Base-by-base conservation (phyloP, 2,113 vertebrate species). In the Elephantulus edwardii region DNA sequence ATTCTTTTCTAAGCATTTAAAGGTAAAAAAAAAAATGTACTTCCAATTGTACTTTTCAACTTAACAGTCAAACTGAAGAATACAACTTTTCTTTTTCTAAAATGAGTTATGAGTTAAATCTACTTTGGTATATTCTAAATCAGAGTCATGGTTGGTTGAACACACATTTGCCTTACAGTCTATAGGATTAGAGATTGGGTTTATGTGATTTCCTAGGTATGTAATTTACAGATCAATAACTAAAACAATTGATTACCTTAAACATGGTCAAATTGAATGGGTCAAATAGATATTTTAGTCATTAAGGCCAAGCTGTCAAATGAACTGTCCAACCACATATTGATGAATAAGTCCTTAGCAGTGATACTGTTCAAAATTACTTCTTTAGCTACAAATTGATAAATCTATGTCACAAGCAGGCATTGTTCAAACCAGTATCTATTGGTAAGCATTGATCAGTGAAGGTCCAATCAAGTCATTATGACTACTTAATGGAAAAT, bases 231-330 rank as follows among this genome's bases (percentile, higher is more conserved):
- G 33, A 91, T 85, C 89, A 87, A 62, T 89, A 91, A 81, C 68
- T n/a, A 84, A 86, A 87, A 75, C 44, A 58, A 84, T 76, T 44
- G 35, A 91, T 95, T 86, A 77, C 11, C 42, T 91, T 83, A 81
- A 83, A 88, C 85, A 86, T 28, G n/a, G 50, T 70, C 83, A 91
- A 83, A 86, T 8, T 85, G 82, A 93, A 82, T 83, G 68, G 42
- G 26, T 62, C 30, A 76, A 80, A 91, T 62, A 83, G 62, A 64
- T 38, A 64, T 83, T 91, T 91, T 78, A 70, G 35, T 74, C 86
- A 91, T 93, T 89, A 91, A 91, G 50, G 54, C 35, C 52, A 86
- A 89, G 56, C 75, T 90, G 26, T 81, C n/a, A 80, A 38, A n/a
- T 90, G 68, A 92, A 81, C 79, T 88, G 22, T 68, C 93, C 60